Base-by-base conservation (phyloP, 37 sponge, comb jelly and placozoan species). In the Ephydatia muelleri region DNA sequence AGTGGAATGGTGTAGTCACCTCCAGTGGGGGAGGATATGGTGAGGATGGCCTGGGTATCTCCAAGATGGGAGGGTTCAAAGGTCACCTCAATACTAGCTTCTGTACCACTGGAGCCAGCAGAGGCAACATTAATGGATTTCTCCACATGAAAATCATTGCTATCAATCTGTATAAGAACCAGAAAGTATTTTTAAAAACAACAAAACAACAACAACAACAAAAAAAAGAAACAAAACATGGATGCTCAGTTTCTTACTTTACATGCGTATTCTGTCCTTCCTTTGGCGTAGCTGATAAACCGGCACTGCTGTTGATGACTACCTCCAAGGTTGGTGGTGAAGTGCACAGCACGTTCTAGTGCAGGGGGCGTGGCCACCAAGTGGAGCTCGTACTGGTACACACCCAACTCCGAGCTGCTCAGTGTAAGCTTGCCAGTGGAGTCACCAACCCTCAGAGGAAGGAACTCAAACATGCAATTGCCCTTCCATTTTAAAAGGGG, bases 1-100 rank as follows among this genome's bases (percentile, higher is more conserved):
- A 99, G 86, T 23, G 99, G 99, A 82, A 99, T 88, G 49, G 71
- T 48, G 75, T 99, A 99, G 66, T 99, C 99, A 2, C 99, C 99
- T 39, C 96, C 99, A 19, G 84, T 68, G 23, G 77, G 65, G 9
- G 99, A 95, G 32, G 97, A 89, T 35, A 99, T 89, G 67, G 81
- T 76, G 82, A 99, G 94, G 31, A 70, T 88, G 38, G 88, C 90
- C 25, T 89, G 92, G 67, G 85, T 87, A 64, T 97, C 97, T 0
- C 99, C 99, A 5, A 97, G 92, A 36, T 77, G 77, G 11, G 92
- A 86, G 40, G 99, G 99, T 71, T 99, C 99, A 88, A 92, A 99
- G 66, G 84, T 86, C 23, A 97, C 99, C 16, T 99, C 99, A 1
- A 95, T 77, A n/a, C 65, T 83, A 8, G 90, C 94, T 66, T 96